A percentile compares a stretch with the other conserved stretches of the same genome.
phyloP scores from a whole-genome alignment of 2,113 vertebrate genomes.

The Guaruba guarouba region DNA sequence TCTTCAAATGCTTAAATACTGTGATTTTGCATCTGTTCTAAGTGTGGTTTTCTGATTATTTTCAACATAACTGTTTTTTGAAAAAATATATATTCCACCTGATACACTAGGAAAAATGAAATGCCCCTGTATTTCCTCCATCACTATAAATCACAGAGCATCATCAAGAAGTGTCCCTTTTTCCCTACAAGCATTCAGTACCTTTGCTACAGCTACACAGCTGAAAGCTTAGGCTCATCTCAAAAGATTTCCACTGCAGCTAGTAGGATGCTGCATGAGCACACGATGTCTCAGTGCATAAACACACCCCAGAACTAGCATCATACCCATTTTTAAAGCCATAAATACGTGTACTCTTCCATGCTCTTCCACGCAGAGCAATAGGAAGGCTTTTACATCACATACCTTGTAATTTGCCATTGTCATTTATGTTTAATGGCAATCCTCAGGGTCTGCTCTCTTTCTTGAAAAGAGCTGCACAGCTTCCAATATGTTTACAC shows the following conservation, averaged over 20 bases:
- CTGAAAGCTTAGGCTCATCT: neutral
- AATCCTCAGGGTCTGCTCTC: neutral
- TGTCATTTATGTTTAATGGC: neutral
- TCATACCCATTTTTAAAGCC: neutral
- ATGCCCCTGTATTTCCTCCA: neutral
- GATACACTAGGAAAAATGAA: neutral
- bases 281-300: fast-evolving
- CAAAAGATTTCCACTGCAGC: neutral
- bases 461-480: neutral
- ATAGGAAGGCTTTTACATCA: neutral
- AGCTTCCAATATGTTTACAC: neutral
- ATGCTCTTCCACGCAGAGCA: fast-evolving
- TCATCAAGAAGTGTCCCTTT: neutral
- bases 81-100: neutral
- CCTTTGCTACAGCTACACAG: neutral
- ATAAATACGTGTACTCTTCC: neutral
- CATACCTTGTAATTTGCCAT: neutral
- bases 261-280: neutral
- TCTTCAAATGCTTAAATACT: neutral
- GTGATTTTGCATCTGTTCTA: neutral
- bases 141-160: neutral
- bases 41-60: neutral
- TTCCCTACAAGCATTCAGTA: neutral
- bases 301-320: neutral
- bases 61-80: neutral